Evolutionary conservation across 2,113 vertebrate genomes (phyloP).

Genomic region (Pedetes capensis): DNA sequence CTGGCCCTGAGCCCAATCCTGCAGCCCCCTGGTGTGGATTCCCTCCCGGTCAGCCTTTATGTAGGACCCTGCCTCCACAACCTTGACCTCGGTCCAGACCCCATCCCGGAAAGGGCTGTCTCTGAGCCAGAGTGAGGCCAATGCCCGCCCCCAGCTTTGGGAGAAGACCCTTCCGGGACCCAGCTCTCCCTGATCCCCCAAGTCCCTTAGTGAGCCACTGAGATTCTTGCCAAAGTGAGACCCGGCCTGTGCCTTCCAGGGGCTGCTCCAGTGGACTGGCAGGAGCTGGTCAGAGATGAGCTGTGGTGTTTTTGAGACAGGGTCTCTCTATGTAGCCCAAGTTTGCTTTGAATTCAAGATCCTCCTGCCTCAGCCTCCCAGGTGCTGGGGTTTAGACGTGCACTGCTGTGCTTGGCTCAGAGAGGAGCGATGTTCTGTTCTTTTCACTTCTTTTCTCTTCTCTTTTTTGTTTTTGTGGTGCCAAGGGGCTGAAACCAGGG

Average conservation of each 20-base stretch:
- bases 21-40: not conserved
- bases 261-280: not conserved
- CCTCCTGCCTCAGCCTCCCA: not conserved
- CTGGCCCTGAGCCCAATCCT: not conserved
- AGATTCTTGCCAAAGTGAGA: too few relatives aligned
- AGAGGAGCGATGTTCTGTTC: too few relatives aligned
- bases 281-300: not conserved
- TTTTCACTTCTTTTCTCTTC: not conserved
- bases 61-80: rapidly evolving
- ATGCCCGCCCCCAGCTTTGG: too few relatives aligned
- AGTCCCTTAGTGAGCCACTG: too few relatives aligned
- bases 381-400: not conserved
- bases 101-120: too few relatives aligned
- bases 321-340: not conserved
- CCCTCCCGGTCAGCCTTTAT: rapidly evolving
- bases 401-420: not conserved
- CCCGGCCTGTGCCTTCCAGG: not conserved
- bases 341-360: not conserved
- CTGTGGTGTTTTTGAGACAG: too few relatives aligned
- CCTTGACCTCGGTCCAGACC: not conserved
- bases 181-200: too few relatives aligned
- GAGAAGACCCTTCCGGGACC: too few relatives aligned
- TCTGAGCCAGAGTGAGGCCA: too few relatives aligned
- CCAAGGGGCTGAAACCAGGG: too few relatives aligned
- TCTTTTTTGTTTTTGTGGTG: not conserved